Evolutionary conservation across 2,888 invertebrate species (phyloP), one percentile per base, ranked within the genome.

Genomic region (Cyrtodaria siliqua): DNA sequence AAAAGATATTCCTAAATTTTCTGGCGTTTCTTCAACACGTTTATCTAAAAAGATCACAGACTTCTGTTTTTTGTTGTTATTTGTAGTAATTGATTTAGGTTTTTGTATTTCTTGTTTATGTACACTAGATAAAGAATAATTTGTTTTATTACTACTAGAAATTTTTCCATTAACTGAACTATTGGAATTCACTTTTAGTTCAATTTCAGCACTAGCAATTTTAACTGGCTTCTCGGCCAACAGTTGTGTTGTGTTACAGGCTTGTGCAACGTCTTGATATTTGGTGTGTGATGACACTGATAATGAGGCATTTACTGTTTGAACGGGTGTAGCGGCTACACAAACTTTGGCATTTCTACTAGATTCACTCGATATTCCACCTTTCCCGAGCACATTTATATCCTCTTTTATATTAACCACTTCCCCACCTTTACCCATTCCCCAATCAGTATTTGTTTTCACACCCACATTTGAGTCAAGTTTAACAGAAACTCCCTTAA

Each of bases 11-110:
- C 81, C 90, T 62, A 89, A 71, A 67, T 86, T 85, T 62, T 79
- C 60, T 42, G 86, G 79, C 16, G 79, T 68, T 50, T 84, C 84
- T 63, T 72, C 78, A 44, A 87, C 79, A 53, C 85, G 81, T 70
- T 87, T 88, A 76, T 90, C 90, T 70, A 89, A 80, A 79, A 91
- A 90, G 52, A 91, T 84, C 67, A 90, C 89, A 83, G 87, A 89
- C 62, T 83, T 84, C 55, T 81, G 79, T 74, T 77, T 77, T 40
- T 47, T 77, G 68, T 67, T 67, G 50, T 71, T 63, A 53, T 67
- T 67, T 49, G 42, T 44, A 71, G 50, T 63, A 59, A 47, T 40
- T 57, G n/a, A 20, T 56, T 49, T 70, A 57, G 52, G 3, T 56
- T 72, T 67, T 29, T 50, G 53, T 57, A 47, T 76, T 52, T 76